Evolutionary conservation across 2,888 invertebrate genomes (phyloP).

Genomic region (Diaphora mendica): DNA sequence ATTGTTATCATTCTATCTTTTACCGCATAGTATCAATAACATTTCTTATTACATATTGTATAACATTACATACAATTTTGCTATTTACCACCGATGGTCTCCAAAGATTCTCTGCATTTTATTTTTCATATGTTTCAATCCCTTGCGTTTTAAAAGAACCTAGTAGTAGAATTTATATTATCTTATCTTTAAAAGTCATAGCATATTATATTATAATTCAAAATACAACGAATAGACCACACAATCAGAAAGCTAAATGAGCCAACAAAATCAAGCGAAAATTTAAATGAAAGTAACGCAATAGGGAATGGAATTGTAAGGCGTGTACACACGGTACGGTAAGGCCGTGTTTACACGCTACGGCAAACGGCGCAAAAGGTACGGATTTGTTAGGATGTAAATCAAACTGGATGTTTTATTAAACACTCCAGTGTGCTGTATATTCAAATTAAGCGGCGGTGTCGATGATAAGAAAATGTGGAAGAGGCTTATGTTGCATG

Average conservation of each 20-base stretch:
- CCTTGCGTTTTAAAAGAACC: no score
- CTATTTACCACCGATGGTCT: no score
- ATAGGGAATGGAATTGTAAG: constrained; percentile 55
- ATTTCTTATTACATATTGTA: no score
- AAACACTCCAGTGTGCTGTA: constrained; percentile 81
- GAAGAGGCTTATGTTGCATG: constrained; percentile 52
- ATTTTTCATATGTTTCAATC: no score
- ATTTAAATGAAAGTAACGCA: constrained; percentile 61
- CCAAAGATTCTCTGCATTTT: no score
- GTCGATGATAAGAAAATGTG: constrained; percentile 59
- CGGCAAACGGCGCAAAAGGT: constrained; percentile 81
- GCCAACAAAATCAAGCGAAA: constrained; percentile 61
- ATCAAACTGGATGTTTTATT: constrained; percentile 86
- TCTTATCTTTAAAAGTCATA: constrained; percentile 6
- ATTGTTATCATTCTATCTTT: no score
- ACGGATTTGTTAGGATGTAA: constrained; percentile 83
- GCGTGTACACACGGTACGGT: constrained; percentile 62
- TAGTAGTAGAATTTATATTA: no score
- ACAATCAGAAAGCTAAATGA: constrained; percentile 45
- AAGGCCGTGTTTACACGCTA: constrained; percentile 80
- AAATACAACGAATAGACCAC: constrained; percentile 24
- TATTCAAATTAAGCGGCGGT: constrained; percentile 85
- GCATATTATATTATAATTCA: constrained; percentile 14
- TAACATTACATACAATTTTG: no score
- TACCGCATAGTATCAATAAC: no score